Conservation (phyloP, 2,113 vertebrate species). For the Tragelaphus buxtoni region DNA sequence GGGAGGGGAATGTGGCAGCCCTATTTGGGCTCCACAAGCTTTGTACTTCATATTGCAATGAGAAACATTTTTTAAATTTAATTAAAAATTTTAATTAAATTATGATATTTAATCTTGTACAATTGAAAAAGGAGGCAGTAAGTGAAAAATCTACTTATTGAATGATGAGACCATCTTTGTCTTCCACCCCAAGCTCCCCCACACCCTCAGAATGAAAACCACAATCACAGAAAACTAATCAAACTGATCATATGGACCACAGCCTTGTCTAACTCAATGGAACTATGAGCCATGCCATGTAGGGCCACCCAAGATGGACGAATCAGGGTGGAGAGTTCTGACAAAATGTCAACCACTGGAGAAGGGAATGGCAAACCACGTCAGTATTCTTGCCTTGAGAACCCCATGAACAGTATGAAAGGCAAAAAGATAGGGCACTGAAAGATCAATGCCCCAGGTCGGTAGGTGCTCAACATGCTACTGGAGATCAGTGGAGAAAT, state of each 20-base stretch:
- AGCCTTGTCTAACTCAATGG: background rate
- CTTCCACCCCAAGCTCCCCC: fast-evolving
- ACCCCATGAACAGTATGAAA: background rate
- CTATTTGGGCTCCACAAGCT: background rate
- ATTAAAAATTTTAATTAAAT: background rate
- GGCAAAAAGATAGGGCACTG: background rate
- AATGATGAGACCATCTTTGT: background rate
- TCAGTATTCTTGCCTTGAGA: background rate
- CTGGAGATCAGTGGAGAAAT: background rate
- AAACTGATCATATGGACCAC: background rate
- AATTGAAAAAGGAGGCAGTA: background rate
- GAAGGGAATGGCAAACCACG: background rate
- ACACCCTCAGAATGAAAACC: background rate
- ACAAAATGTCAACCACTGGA: background rate
- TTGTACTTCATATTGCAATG: background rate
- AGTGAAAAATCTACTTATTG: no score
- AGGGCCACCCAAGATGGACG: background rate
- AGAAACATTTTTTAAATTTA: background rate
- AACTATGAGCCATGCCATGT: background rate
- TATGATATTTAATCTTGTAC: background rate
- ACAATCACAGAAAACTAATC: background rate
- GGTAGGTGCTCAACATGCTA: background rate
- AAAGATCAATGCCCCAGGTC: fast-evolving
- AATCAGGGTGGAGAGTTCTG: background rate
- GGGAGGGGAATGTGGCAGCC: background rate